phyloP scores from a whole-genome alignment of 2,888 invertebrate genomes.

The Heliothis peltigera region DNA sequence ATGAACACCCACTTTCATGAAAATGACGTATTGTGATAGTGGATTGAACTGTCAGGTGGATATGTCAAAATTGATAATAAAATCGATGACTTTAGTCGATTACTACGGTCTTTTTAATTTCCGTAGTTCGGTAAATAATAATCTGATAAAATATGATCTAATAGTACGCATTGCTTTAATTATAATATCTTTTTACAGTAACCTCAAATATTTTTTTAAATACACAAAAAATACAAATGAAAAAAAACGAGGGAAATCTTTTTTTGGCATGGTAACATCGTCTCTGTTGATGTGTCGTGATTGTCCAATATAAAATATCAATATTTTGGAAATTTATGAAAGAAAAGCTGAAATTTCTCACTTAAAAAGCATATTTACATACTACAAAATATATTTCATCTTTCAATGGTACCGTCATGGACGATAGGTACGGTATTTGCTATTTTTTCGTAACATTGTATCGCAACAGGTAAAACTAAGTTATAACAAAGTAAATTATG shows the following conservation, averaged over 20 bases:
- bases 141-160: too few species aligned
- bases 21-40: slow-evolving; percentile 65
- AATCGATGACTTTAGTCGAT: slow-evolving; percentile 37
- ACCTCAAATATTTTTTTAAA: too few species aligned
- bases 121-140: too few species aligned
- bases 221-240: neutral
- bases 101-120: neutral
- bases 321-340: slow-evolving; percentile 87
- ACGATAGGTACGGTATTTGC: slow-evolving; percentile 81
- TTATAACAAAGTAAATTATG: slow-evolving; percentile 82
- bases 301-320: slow-evolving; percentile 86
- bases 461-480: slow-evolving; percentile 85
- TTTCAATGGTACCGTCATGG: slow-evolving; percentile 81
- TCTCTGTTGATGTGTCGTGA: slow-evolving; percentile 89
- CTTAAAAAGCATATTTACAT: slow-evolving; percentile 75
- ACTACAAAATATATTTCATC: slow-evolving; percentile 75
- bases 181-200: too few species aligned
- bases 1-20: slow-evolving; percentile 69
- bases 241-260: slow-evolving; percentile 61
- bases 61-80: slow-evolving; percentile 45
- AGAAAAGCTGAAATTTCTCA: slow-evolving; percentile 81
- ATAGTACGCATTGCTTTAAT: too few species aligned
- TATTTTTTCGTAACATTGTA: slow-evolving; percentile 68
- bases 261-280: slow-evolving; percentile 76
- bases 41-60: slow-evolving; percentile 43